phyloP scores from a whole-genome alignment of 2,797 vertebrate species.

The Xerus rutilus region DNA sequence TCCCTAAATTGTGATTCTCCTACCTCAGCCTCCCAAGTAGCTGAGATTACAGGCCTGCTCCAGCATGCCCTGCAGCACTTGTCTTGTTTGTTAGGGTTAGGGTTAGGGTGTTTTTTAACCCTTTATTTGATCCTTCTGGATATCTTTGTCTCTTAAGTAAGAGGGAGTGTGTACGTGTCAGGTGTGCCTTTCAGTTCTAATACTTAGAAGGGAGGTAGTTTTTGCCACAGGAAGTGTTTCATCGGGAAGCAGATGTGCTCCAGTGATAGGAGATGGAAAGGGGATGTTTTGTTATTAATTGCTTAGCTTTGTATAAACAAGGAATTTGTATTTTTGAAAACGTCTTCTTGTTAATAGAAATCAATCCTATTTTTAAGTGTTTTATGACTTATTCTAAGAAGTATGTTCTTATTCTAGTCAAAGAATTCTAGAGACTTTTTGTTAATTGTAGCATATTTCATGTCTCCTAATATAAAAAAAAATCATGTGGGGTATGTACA shows the following conservation, averaged over 20 bases:
- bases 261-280: conserved; percentile 88
- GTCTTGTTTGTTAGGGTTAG: background rate
- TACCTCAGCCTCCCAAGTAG: no score
- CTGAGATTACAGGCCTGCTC: no score
- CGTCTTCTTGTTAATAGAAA: conserved; percentile 81
- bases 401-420: background rate
- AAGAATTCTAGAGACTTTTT: background rate
- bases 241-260: conserved; percentile 89
- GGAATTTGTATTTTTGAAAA: conserved; percentile 82
- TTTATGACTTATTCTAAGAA: conserved; percentile 53
- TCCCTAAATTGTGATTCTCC: no score
- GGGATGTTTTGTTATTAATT: conserved; percentile 90
- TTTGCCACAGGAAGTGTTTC: conserved; percentile 87
- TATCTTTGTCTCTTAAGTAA: conserved; percentile 1
- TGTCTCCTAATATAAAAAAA: conserved; percentile 22
- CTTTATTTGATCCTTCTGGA: background rate
- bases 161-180: conserved; percentile 73
- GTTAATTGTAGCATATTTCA: conserved; percentile 13
- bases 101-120: background rate
- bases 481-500: background rate
- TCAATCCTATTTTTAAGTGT: conserved; percentile 70
- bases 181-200: conserved; percentile 81
- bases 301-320: conserved; percentile 87
- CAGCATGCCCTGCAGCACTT: background rate
- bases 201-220: conserved; percentile 74